Base-by-base conservation (phyloP, 2,888 invertebrate species). In the Heliconius charithonia region DNA sequence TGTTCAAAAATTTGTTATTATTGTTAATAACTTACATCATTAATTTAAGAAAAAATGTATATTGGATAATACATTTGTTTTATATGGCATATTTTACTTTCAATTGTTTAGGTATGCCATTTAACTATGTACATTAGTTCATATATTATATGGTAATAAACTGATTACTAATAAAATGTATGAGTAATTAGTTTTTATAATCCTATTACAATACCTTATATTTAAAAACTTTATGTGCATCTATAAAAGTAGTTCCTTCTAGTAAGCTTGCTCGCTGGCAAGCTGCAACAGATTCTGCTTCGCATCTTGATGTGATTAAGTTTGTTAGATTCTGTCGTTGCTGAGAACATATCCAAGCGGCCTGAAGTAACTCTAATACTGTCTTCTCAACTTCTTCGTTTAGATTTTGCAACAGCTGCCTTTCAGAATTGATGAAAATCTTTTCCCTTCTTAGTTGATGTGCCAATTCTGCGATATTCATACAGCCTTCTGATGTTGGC, bases 281-380 rank as follows among this genome's bases (percentile, higher is more conserved):
- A 85, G 97, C 98, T 37, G 96, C 95, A 29, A 97, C 96, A 3
- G 98, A 97, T 37, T 97, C 97, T 74, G 96, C 96, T 86, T 98
- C 97, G 75, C 97, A 96, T 83, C 97, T 95, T 71, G 97, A 96
- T 65, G 97, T 95, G 82, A 98, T 96, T 85, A 98, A 92, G 85
- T 97, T 96, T 83, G 97, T 97, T 41, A 98, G 95, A 89, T 97
- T 97, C 83, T 97, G 96, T 83, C 97, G 96, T 91, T 98, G 98
- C 91, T 98, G 98, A 4, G 97, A 97, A 81, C 97, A 97, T 81
- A 98, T 96, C 98, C 98, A 99, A 59, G 98, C 97, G 80, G 97
- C 96, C 91, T 97, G 97, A 82, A 96, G 92, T 82, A 96, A 90
- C 84, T 96, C 95, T 82, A 95, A 87, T 22, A 95, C 95, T 85